phyloP scores from a whole-genome alignment of 2,888 invertebrate genomes.

The Tipula vernalis region DNA sequence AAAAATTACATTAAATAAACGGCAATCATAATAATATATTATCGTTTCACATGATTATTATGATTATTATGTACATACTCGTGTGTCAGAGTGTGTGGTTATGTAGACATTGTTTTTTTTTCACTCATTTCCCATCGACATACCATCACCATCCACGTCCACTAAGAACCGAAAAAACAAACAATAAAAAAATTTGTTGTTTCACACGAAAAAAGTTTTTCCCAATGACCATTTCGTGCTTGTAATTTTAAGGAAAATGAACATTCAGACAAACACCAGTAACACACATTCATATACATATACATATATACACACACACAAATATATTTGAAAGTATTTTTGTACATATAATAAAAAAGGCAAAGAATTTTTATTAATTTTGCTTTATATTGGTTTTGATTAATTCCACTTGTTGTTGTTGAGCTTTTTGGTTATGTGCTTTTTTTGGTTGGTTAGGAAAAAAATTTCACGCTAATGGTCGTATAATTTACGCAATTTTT shows the following conservation, averaged over 20 bases:
- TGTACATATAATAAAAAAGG: background rate
- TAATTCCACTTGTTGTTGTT: background rate
- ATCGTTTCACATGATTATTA: background rate
- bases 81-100: background rate
- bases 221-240: background rate
- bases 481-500: background rate
- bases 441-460: background rate
- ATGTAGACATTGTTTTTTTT: background rate
- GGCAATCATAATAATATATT: slow-evolving; percentile 4
- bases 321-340: background rate
- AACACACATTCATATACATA: background rate
- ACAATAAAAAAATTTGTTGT: background rate
- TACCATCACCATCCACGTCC: background rate
- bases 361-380: background rate
- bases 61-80: background rate
- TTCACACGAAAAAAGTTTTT: background rate
- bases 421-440: background rate
- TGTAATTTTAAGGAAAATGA: slow-evolving; percentile 1
- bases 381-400: background rate
- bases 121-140: background rate
- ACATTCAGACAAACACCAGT: background rate
- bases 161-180: background rate
- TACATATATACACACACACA: background rate
- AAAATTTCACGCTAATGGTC: background rate
- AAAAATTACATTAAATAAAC: background rate